phyloP scores from a whole-genome alignment of 2,113 vertebrate species.

The Heptranchias perlo region DNA sequence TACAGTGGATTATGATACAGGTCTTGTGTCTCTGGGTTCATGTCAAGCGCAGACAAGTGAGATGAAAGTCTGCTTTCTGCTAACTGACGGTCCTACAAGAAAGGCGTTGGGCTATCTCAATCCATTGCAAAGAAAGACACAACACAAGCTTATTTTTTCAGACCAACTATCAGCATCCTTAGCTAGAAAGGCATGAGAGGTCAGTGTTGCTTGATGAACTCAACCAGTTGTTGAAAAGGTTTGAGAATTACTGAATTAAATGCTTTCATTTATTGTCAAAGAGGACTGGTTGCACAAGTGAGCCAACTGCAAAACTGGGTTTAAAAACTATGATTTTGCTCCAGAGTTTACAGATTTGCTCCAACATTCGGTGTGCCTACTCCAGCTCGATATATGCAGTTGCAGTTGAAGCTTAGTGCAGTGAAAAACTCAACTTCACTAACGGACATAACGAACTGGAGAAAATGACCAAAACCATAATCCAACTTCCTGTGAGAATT shows the following conservation, averaged over 20 bases:
- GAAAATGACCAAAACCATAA: neutral
- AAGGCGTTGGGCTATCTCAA: neutral
- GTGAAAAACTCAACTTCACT: neutral
- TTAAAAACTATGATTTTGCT: neutral
- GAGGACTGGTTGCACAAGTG: neutral
- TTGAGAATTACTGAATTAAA: neutral
- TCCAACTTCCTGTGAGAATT: neutral
- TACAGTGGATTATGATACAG: neutral
- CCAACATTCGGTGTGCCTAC: neutral
- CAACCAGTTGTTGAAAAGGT: neutral
- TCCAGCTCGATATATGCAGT: neutral
- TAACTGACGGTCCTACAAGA: neutral
- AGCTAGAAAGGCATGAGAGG: neutral
- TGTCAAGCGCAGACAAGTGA: too few relatives aligned
- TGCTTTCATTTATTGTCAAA: too few relatives aligned
- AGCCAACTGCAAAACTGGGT: neutral
- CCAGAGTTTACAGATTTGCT: neutral
- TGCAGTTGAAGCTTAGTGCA: neutral
- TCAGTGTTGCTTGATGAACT: neutral
- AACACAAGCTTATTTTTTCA: neutral
- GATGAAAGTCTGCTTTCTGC: neutral
- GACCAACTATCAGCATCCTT: neutral
- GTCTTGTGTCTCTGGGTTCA: neutral
- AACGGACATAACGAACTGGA: neutral
- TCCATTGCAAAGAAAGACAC: neutral